Evolutionary conservation across 2,113 vertebrate genomes (phyloP).

Genomic region (Cebidichthys violaceus): DNA sequence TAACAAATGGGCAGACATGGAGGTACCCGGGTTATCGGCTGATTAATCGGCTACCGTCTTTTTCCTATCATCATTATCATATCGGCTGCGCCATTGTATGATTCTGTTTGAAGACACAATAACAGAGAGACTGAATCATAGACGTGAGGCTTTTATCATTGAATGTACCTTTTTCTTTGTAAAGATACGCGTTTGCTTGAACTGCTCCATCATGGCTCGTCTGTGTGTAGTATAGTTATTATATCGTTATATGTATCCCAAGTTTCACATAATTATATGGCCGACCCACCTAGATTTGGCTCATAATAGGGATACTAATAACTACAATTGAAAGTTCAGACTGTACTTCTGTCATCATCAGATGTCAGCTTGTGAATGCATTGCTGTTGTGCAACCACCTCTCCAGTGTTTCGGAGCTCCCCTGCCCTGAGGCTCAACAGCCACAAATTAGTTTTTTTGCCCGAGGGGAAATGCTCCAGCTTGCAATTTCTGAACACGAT

Average conservation of each 20-base stretch:
- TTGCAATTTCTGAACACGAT: neutral
- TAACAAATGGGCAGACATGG: no score
- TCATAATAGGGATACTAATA: no score
- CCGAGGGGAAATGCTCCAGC: neutral
- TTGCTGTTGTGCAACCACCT: neutral
- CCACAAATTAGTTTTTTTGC: neutral
- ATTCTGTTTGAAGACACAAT: neutral
- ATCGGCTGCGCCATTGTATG: neutral
- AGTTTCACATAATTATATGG: neutral
- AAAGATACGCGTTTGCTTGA: neutral
- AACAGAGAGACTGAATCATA: neutral
- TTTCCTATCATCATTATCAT: neutral
- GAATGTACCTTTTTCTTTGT: neutral
- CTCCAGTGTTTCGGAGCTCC: neutral
- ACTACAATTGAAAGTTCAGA: neutral
- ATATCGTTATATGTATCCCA: neutral
- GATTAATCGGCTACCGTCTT: neutral
- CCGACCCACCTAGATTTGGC: neutral
- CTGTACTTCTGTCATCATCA: neutral
- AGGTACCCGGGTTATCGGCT: neutral
- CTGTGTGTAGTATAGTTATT: neutral
- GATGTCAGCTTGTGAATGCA: neutral
- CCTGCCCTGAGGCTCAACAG: neutral
- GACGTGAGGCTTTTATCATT: neutral
- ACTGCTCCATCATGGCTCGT: neutral